phyloP scores from a whole-genome alignment of 2,113 vertebrate species.

The Oryzias melastigma region DNA sequence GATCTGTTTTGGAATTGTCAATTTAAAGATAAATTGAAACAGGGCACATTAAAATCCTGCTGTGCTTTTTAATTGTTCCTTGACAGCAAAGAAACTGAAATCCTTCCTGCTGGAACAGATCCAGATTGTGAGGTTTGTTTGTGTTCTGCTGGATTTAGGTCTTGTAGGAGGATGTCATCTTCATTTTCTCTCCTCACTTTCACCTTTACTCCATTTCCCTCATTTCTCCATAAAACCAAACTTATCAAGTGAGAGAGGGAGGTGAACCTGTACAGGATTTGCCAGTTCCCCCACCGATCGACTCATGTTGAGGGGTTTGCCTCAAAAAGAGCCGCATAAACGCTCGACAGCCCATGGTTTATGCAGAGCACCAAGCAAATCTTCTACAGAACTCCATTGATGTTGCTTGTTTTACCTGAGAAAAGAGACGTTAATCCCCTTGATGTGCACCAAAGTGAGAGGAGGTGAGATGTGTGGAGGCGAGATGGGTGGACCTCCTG shows the following conservation, averaged over 20 bases:
- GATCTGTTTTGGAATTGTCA: no score
- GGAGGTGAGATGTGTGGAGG: constrained; percentile 51
- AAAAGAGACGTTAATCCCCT: constrained; percentile 55
- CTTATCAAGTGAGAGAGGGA: constrained; percentile 51
- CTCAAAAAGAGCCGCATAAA: constrained; percentile 50
- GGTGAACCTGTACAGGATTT: constrained; percentile 52
- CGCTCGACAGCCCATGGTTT: constrained; percentile 25
- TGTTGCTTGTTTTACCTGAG: constrained; percentile 58
- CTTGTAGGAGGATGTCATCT: constrained; percentile 50
- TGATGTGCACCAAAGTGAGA: constrained; percentile 49
- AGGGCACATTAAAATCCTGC: no score
- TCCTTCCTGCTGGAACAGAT: background rate
- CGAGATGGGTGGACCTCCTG: constrained; percentile 55
- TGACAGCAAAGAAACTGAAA: background rate
- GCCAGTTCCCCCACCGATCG: constrained; percentile 37
- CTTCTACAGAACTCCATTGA: constrained; percentile 42
- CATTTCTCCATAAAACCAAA: constrained; percentile 38
- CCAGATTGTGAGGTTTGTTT: background rate
- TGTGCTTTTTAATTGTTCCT: no score
- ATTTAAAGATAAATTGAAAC: no score
- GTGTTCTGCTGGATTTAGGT: no score
- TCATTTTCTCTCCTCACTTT: constrained; percentile 39
- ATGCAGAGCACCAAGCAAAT: constrained; percentile 42
- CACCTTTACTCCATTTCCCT: constrained; percentile 39
- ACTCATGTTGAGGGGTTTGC: constrained; percentile 63